Evolutionary conservation across 2,797 vertebrate genomes (phyloP).

Genomic region (Peromyscus melanophrys): DNA sequence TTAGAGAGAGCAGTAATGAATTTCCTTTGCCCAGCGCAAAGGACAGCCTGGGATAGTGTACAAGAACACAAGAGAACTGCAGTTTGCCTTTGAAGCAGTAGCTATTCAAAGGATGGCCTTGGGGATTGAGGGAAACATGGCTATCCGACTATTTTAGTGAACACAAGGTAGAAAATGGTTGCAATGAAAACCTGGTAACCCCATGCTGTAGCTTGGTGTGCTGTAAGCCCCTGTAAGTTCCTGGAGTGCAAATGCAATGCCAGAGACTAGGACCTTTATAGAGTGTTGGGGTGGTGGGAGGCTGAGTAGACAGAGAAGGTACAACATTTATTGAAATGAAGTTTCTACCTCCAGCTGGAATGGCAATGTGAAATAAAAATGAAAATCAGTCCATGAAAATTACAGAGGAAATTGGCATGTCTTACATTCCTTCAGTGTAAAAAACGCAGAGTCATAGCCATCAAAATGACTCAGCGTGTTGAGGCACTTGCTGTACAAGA

Average conservation of each 20-base stretch:
- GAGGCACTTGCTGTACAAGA: not conserved
- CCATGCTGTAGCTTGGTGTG: not conserved
- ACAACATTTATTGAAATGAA: not conserved
- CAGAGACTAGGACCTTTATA: not conserved
- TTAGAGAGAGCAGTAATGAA: not conserved
- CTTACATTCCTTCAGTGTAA: not conserved
- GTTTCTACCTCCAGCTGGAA: not conserved
- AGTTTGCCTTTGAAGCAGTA: not conserved
- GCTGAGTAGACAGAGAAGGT: not conserved
- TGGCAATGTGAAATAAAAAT: conserved; percentile 8
- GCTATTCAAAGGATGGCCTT: not conserved
- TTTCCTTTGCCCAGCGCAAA: not conserved
- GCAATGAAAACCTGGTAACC: not conserved
- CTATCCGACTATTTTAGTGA: not conserved
- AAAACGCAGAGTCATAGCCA: not conserved
- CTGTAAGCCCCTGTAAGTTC: not conserved
- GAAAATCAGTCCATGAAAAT: conserved; percentile 32
- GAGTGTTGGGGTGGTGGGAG: not conserved
- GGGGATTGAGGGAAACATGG: not conserved
- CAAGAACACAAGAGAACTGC: not conserved
- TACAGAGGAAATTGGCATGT: not conserved
- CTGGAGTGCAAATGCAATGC: not conserved
- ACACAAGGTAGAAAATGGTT: not conserved
- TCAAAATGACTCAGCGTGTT: not conserved
- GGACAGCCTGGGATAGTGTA: not conserved